A percentile compares a stretch with the other conserved stretches of the same genome.
Evolutionary conservation across 2,113 vertebrate species (phyloP).

Genomic region (Pachycephala philippinensis): DNA sequence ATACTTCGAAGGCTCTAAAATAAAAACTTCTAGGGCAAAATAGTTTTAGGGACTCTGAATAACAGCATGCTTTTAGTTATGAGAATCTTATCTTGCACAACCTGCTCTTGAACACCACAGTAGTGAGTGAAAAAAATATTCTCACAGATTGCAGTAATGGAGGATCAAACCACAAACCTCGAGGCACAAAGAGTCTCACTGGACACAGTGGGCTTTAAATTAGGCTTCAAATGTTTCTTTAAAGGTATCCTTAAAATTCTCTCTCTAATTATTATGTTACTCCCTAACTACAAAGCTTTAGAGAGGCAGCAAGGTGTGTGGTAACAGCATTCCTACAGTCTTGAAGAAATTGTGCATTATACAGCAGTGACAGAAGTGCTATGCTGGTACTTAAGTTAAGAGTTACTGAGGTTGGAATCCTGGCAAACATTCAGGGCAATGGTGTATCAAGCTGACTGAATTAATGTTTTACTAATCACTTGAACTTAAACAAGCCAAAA

Average conservation of each 20-base stretch:
- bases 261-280: not conserved
- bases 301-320: slow-evolving; percentile 10
- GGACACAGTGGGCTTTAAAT: not conserved
- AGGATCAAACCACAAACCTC: not conserved
- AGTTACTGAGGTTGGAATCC: slow-evolving; percentile 37
- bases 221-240: not conserved
- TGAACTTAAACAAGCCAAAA: slow-evolving; percentile 32
- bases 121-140: not conserved
- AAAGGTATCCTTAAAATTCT: not conserved
- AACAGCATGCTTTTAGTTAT: not conserved
- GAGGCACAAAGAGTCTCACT: not conserved
- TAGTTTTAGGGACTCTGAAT: not conserved
- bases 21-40: not conserved
- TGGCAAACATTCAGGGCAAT: slow-evolving; percentile 53
- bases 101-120: not conserved
- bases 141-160: not conserved
- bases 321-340: slow-evolving; percentile 20
- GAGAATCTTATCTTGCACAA: not conserved
- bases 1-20: not conserved
- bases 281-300: slow-evolving; percentile 24
- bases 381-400: not conserved
- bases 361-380: slow-evolving; percentile 15
- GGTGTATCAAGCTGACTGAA: slow-evolving; percentile 19
- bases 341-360: not conserved
- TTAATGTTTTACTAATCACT: slow-evolving; percentile 63